Evolutionary conservation across 2,888 invertebrate genomes (phyloP), one percentile per base, ranked within the genome.

Genomic region (Gryllus longicercus): DNA sequence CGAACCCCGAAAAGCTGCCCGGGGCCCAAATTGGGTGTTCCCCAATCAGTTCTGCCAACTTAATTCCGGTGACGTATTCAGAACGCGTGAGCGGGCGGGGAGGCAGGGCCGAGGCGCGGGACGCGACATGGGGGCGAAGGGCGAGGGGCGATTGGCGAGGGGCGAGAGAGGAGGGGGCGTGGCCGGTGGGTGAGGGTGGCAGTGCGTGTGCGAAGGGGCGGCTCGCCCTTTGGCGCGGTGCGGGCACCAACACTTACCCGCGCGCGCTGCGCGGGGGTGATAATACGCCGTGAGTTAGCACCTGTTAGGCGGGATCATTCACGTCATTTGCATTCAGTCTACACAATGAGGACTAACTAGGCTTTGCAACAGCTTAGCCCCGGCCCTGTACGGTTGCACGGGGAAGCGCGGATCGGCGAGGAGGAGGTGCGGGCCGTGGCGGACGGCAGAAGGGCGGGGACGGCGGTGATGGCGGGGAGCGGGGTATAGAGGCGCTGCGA

Each of bases 41-140:
- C n/a, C 63, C 63, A 63, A 63, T 63, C 63, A 63, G 63, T 63
- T 63, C 63, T 63, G 63, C 63, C 63, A 63, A 63, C 63, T 63
- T 63, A 63, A 63, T 63, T 63, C 63, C 16, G 63, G 63, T 63
- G 63, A 63, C 63, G 63, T 63, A 63, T 63, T 63, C 63, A 11
- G 63, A n/a, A 63, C 63, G 63, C 63, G 63, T 63, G 63, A n/a
- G 63, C 16, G 63, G 14, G 63, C 14, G 63, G n/a, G 16, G 16
- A 63, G 16, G 16, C 14, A 4, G 14, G 16, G 38, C 8, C 38
- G 38, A 8, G 63, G 63, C 16, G 63, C 0, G 16, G n/a, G 63
- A 1, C 63, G 16, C 3, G 16, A 4, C 16, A 1, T 63, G 16
- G 0, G 63, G 63, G 63, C 14, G 14, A 14, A 14, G 63, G 14